Evolutionary conservation across 2,888 invertebrate species (phyloP), one percentile per base, ranked within the genome.

Genomic region (Noctua fimbriata): DNA sequence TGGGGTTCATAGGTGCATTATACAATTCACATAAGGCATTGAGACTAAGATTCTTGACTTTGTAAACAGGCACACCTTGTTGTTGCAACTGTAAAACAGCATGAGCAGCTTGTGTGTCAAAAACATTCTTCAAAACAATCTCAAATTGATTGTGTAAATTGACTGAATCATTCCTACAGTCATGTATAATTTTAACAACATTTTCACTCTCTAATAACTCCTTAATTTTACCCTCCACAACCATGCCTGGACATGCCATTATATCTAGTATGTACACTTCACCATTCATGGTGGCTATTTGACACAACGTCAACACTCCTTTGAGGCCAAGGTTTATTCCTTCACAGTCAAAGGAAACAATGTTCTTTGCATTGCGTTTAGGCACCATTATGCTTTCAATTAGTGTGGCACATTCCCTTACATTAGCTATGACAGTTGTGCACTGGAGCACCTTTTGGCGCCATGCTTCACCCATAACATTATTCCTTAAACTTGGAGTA

Each of bases 81-180:
- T 99, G 98, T 96, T 99, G 99, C 92, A 98, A 98, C 92, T 99
- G 99, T 72, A 99, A 95, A 21, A 99, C 98, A 76, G 99, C 98
- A 95, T 99, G 99, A 66, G 99, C 99, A 60, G 98, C 98, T 97
- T 98, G 99, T 58, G 99, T 99, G 93, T 99, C 99, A 94, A 99
- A 99, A 73, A 99, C 98, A 95, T 98, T 98, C 85, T 97, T 97
- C 90, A 99, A 95, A 76, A 98, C 97, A 86, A 99, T 98, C 88
- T 98, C 98, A 97, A 98, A 99, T 93, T 99, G 99, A 93, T 98
- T 97, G 95, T 98, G 98, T 88, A 99, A 97, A 96, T 98, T 99
- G 70, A 98, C 98, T 81, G 99, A 98, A 96, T 99, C 99, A 94
- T 99, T 99, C 84, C 99, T 97, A 92, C 99, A 99, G 93, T 99